A percentile compares a stretch with the other conserved stretches of the same genome.
Evolutionary conservation across 2,797 vertebrate genomes (phyloP).

Genomic region (Clangula hyemalis): DNA sequence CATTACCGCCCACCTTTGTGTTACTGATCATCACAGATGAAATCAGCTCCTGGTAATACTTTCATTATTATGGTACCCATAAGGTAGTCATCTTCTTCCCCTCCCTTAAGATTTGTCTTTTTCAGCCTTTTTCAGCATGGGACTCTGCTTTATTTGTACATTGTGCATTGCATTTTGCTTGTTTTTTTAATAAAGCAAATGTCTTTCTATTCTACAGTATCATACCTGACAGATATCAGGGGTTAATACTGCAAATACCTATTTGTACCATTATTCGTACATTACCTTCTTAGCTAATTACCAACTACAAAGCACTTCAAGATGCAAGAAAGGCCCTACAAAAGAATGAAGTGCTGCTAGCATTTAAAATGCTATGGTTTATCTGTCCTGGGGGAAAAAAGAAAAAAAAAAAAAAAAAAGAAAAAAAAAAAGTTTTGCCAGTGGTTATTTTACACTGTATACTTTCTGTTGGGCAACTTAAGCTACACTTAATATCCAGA

Average conservation of each 20-base stretch:
- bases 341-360: neutral
- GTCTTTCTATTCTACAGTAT: neutral
- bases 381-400: neutral
- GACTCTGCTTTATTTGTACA: neutral
- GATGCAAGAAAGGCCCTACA: neutral
- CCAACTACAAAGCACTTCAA: neutral
- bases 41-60: neutral
- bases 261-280: neutral
- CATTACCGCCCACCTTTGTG: neutral
- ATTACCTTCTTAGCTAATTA: neutral
- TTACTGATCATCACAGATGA: neutral
- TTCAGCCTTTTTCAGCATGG: neutral
- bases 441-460: neutral
- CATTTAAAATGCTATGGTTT: neutral
- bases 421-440: neutral
- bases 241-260: neutral
- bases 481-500: constrained; percentile 35
- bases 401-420: neutral
- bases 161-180: neutral
- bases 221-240: neutral
- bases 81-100: neutral
- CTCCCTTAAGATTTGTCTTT: neutral
- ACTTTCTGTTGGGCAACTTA: constrained; percentile 8
- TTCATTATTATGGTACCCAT: neutral
- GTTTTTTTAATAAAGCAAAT: neutral